These are phyloP conservation scores for Sabatieria punctata DNA, from an alignment of 2,888 invertebrate species.

Conservation along the genomic window DNA sequence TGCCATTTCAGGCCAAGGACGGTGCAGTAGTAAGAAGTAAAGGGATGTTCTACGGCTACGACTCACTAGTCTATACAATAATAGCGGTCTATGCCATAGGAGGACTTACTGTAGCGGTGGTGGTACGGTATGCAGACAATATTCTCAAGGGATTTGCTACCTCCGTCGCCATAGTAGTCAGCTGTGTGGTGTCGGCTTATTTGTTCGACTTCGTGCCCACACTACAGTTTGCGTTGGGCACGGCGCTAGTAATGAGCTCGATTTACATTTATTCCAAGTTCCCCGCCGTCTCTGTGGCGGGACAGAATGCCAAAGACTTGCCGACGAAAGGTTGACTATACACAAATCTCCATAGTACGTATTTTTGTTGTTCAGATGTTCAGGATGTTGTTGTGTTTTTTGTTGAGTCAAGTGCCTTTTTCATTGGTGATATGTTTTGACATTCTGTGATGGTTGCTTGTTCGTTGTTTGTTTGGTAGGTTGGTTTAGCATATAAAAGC, in stretches of 20 bases:
- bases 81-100: conserved; percentile 79
- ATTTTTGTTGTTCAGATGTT: too few relatives aligned
- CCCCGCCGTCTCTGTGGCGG: too few relatives aligned
- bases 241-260: conserved; percentile 69
- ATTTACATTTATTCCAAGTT: conserved; percentile 63
- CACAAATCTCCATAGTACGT: too few relatives aligned
- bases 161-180: conserved; percentile 79
- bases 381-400: too few relatives aligned
- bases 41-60: conserved; percentile 50
- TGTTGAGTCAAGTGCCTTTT: too few relatives aligned
- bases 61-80: conserved; percentile 49
- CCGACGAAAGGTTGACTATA: too few relatives aligned
- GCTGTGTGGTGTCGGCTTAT: conserved; percentile 75
- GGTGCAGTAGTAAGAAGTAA: background rate
- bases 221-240: conserved; percentile 63
- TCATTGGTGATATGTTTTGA: too few relatives aligned
- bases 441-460: too few relatives aligned
- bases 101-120: conserved; percentile 85
- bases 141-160: conserved; percentile 93
- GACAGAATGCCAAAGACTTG: too few relatives aligned
- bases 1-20: conserved; percentile 11
- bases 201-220: conserved; percentile 71
- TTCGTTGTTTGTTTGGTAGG: too few relatives aligned
- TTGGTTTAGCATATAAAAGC: too few relatives aligned
- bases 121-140: conserved; percentile 97